A percentile compares a stretch with the other conserved stretches of the same genome.
Conservation (phyloP, 2,888 invertebrate genomes). For the Torymus texanus region DNA sequence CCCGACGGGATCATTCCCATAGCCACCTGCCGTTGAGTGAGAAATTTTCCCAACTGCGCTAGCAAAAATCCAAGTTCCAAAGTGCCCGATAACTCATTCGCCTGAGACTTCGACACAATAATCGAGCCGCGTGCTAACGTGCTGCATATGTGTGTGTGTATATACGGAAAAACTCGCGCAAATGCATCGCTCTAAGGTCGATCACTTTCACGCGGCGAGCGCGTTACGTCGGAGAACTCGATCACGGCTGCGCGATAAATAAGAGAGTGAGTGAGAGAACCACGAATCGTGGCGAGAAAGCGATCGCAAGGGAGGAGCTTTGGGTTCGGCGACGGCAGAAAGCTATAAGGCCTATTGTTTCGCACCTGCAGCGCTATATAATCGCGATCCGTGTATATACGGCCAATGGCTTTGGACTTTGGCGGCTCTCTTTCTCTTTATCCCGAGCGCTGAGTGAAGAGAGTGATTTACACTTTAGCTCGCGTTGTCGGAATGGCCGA, state of each 20-base stretch:
- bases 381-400: neutral
- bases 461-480: neutral
- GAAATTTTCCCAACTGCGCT: constrained; percentile 17
- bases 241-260: constrained; percentile 57
- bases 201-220: constrained; percentile 67
- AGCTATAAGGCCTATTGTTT: constrained; percentile 29
- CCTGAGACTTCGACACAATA: neutral
- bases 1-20: neutral
- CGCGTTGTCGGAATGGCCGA: neutral
- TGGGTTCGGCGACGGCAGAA: neutral
- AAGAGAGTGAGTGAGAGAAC: neutral
- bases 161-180: neutral
- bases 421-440: constrained; percentile 16
- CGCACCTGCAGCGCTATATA: constrained; percentile 15
- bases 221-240: constrained; percentile 61
- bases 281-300: constrained; percentile 2
- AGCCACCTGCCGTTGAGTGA: neutral
- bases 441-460: neutral
- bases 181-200: constrained; percentile 64
- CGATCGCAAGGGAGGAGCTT: neutral
- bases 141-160: no score
- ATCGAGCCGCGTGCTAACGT: neutral
- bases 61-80: neutral
- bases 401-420: constrained; percentile 1
- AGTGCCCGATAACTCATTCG: constrained; percentile 35